Conservation (phyloP, 2,113 vertebrate species). For the Rhynchomys soricoides region DNA sequence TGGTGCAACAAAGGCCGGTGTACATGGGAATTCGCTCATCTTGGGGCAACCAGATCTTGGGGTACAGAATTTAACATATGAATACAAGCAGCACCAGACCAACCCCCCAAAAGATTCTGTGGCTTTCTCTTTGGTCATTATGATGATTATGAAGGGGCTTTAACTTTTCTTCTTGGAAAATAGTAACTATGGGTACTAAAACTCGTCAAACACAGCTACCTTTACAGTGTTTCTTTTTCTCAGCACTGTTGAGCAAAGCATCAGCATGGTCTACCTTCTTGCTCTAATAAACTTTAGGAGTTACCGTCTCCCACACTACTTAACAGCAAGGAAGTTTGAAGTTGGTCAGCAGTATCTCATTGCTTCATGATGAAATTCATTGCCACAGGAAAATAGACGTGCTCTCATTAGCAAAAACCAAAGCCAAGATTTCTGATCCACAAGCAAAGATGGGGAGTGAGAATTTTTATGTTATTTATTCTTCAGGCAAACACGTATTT, state of each 20-base stretch:
- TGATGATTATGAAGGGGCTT: background rate
- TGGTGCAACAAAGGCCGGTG: too few relatives aligned
- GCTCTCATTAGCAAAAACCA: background rate
- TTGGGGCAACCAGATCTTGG: too few relatives aligned
- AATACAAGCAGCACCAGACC: too few relatives aligned
- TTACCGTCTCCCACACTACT: background rate
- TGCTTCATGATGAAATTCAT: background rate
- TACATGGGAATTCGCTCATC: too few relatives aligned
- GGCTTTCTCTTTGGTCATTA: background rate
- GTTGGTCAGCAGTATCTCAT: background rate
- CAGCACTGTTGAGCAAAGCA: background rate
- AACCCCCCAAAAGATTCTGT: background rate
- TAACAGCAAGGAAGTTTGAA: background rate
- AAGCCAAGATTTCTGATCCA: background rate
- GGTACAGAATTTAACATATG: too few relatives aligned
- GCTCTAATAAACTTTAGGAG: background rate
- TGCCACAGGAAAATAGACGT: background rate
- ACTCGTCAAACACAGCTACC: background rate
- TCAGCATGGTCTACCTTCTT: background rate
- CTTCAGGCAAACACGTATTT: slow-evolving; percentile 30
- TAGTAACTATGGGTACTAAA: background rate
- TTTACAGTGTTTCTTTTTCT: background rate
- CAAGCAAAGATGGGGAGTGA: background rate
- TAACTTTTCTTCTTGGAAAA: background rate
- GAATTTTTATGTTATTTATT: slow-evolving; percentile 32